Base-by-base conservation (phyloP, 2,113 vertebrate species). In the Pholis gunnellus region DNA sequence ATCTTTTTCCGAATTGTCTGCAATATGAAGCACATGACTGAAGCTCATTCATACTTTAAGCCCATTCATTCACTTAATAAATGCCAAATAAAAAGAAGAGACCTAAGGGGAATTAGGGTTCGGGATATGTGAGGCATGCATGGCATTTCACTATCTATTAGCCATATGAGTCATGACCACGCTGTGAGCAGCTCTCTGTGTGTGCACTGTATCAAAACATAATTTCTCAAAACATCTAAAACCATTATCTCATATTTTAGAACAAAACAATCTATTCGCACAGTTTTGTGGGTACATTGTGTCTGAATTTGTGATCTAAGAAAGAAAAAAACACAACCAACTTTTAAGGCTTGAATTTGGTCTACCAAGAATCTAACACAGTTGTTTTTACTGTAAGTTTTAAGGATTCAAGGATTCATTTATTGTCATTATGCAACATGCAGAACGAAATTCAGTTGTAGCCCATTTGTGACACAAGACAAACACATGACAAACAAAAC, bases 101-200 rank as follows among this genome's bases (percentile, higher is more conserved):
- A 65, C 36, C 31, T 42, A 1, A 17, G 59, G 56, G 60, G 17
- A 6, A 20, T 20, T 0, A 34, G 74, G 72, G 31, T 31, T 31
- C 31, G 59, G 31, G 44, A 87, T 60, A 42, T 75, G 72, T 50
- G 75, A 81, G 61, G 81, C 72, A 82, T 80, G 86, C 31, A 15
- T 46, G 86, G 68, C 75, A 84, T 84, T 57, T 78, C 29, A 72
- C 20, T 25, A 44, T 31, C 31, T 59, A 25, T 25, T 1, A 34
- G 18, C 18, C 46, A 57, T 40, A 63, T 9, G 48, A 20, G 48
- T 31, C 31, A 31, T 31, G 31, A 31, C 5, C 48, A 48, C 17
- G 18, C 18, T 50, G 48, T 22, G 18, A 38, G 36, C 7, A 38
- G 36, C 36, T 8, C 36, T 31, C 31, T 52, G 48, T 52, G 48